Evolutionary conservation across 2,797 vertebrate genomes (phyloP).

Genomic region (Lacerta viridis): DNA sequence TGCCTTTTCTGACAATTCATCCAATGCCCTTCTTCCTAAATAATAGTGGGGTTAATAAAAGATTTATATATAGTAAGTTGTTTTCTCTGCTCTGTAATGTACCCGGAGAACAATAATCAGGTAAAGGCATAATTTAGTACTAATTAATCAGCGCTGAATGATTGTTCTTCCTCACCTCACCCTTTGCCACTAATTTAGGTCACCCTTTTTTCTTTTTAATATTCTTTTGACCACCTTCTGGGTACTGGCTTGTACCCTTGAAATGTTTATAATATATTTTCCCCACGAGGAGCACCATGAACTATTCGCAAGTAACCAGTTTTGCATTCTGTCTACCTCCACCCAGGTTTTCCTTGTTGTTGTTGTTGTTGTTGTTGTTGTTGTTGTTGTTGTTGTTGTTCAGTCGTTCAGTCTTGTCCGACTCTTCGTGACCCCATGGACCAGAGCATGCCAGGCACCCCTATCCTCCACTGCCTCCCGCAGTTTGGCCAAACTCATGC

Average conservation of each 20-base stretch:
- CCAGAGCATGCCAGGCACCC: too few relatives aligned
- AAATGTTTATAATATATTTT: neutral
- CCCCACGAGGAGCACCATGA: neutral
- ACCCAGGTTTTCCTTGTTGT: neutral
- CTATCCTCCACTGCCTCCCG: too few relatives aligned
- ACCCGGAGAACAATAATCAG: slow-evolving; percentile 60
- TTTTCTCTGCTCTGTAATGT: slow-evolving; percentile 43
- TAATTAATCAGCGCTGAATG: slow-evolving; percentile 70
- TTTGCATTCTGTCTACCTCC: neutral
- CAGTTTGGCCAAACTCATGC: too few relatives aligned
- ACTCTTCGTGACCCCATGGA: too few relatives aligned
- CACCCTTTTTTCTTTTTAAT: slow-evolving; percentile 49
- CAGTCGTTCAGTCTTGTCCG: too few relatives aligned
- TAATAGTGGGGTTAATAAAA: slow-evolving; percentile 54
- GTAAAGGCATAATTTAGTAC: slow-evolving; percentile 61
- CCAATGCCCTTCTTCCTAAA: slow-evolving; percentile 41
- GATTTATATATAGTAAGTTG: slow-evolving; percentile 65
- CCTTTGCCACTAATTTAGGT: slow-evolving; percentile 55
- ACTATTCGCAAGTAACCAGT: neutral
- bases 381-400: neutral
- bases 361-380: too few relatives aligned
- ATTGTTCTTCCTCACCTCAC: slow-evolving; percentile 53
- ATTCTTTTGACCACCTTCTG: slow-evolving; percentile 36
- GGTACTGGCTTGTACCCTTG: neutral
- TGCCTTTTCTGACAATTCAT: slow-evolving; percentile 67